Evolutionary conservation across 2,113 vertebrate species (phyloP).

Genomic region (Perccottus glenii): DNA sequence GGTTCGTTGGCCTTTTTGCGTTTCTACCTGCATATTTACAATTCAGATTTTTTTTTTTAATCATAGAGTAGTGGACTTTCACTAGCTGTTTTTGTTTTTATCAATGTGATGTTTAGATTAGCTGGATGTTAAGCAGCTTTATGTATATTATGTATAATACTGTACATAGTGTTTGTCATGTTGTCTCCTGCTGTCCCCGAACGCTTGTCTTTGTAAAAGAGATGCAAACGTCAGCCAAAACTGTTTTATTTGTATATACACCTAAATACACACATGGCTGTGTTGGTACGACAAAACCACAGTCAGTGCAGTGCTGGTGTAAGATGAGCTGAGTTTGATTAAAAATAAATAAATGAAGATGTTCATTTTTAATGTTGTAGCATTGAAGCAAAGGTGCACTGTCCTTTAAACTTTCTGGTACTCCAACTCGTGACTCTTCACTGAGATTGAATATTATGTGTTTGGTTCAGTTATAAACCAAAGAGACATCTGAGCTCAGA

Average conservation of each 20-base stretch:
- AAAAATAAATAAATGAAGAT: slow-evolving; percentile 12
- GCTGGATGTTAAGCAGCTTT: slow-evolving; percentile 9
- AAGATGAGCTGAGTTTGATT: background rate
- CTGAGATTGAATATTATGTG: slow-evolving; percentile 3
- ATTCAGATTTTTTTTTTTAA: background rate
- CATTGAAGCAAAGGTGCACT: slow-evolving; percentile 30
- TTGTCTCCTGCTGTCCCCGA: slow-evolving; percentile 8
- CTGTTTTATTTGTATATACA: slow-evolving; percentile 14
- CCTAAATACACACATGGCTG: slow-evolving; percentile 15
- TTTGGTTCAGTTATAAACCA: slow-evolving; percentile 57
- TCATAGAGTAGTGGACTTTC: too few relatives aligned
- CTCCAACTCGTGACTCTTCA: background rate
- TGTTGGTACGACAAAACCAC: slow-evolving; percentile 25
- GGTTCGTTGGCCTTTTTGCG: background rate
- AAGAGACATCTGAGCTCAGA: slow-evolving; percentile 52
- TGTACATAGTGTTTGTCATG: slow-evolving; percentile 50
- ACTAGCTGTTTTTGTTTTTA: background rate
- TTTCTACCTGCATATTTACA: background rate
- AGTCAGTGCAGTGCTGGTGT: slow-evolving; percentile 17
- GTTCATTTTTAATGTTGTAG: slow-evolving; percentile 39
- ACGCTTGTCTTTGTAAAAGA: background rate
- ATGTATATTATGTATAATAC: slow-evolving; percentile 57
- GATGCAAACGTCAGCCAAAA: slow-evolving; percentile 28
- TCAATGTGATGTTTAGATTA: slow-evolving; percentile 11
- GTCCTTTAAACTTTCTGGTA: slow-evolving; percentile 9